Evolutionary conservation across 2,888 invertebrate genomes (phyloP).

Genomic region (Plutella xylostella): DNA sequence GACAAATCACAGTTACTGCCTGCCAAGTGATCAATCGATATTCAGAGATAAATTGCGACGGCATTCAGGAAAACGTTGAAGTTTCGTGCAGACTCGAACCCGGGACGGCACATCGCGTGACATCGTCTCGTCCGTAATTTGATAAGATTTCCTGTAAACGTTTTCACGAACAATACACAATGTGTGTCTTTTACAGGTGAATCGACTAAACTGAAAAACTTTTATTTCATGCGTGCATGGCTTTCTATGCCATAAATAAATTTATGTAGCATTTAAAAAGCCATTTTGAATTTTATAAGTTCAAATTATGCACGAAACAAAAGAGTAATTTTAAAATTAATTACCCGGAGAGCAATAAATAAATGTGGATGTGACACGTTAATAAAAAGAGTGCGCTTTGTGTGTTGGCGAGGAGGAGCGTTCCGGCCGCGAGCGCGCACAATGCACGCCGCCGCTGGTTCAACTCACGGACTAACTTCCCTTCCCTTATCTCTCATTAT

Average conservation of each 20-base stretch:
- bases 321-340: constrained; percentile 52
- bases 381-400: constrained; percentile 43
- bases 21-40: no score
- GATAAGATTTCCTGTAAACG: constrained; percentile 27
- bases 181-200: neutral
- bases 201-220: neutral
- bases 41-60: neutral
- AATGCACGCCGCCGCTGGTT: constrained; percentile 30
- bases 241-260: neutral
- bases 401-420: constrained; percentile 20
- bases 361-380: constrained; percentile 48
- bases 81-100: constrained; percentile 35
- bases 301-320: constrained; percentile 32
- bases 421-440: constrained; percentile 23
- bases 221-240: neutral
- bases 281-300: constrained; percentile 7
- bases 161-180: neutral
- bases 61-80: constrained; percentile 3
- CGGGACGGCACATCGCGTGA: constrained; percentile 47
- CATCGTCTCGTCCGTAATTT: constrained; percentile 42
- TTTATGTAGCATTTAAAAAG: no score
- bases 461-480: constrained; percentile 42
- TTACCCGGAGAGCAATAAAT: constrained; percentile 59
- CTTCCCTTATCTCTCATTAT: constrained; percentile 49
- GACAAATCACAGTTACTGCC: neutral